Evolutionary conservation across 2,888 invertebrate species (phyloP).

Genomic region (Ophion ellenae): DNA sequence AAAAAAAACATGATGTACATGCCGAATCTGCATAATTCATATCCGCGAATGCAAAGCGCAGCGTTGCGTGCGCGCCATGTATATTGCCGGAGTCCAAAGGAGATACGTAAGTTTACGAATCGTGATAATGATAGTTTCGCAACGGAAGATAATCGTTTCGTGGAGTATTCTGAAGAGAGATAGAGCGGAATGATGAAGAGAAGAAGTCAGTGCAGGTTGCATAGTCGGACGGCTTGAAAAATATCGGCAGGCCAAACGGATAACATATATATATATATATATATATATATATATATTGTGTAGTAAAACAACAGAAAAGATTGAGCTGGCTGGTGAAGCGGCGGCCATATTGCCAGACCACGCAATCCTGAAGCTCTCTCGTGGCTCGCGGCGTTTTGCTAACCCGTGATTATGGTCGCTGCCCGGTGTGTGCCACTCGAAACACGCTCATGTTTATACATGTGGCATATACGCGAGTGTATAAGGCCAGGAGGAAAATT

Average conservation of each 20-base stretch:
- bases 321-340: constrained; percentile 64
- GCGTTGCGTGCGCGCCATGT: constrained; percentile 31
- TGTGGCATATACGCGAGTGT: constrained; percentile 37
- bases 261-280: constrained; percentile 3
- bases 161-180: constrained; percentile 60
- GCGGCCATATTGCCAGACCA: constrained; percentile 80
- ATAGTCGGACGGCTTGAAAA: constrained; percentile 66
- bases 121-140: constrained; percentile 64
- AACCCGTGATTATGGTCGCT: constrained; percentile 82
- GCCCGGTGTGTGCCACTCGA: constrained; percentile 52
- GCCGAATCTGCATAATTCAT: constrained; percentile 42
- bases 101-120: constrained; percentile 41
- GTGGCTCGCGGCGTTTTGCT: constrained; percentile 70
- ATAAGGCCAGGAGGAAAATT: constrained; percentile 65
- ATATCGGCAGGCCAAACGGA: constrained; percentile 65
- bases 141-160: constrained; percentile 51
- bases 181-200: constrained; percentile 35
- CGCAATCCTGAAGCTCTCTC: constrained; percentile 72
- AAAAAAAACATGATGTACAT: constrained; percentile 43
- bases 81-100: constrained; percentile 33
- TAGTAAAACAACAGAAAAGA: constrained; percentile 55
- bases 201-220: constrained; percentile 65
- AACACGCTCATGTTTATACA: constrained; percentile 33
- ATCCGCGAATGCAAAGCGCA: constrained; percentile 24
- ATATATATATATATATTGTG: neutral